Evolutionary conservation across 1,140 invertebrate species (phyloP).

Genomic region (Pomacea maculata): DNA sequence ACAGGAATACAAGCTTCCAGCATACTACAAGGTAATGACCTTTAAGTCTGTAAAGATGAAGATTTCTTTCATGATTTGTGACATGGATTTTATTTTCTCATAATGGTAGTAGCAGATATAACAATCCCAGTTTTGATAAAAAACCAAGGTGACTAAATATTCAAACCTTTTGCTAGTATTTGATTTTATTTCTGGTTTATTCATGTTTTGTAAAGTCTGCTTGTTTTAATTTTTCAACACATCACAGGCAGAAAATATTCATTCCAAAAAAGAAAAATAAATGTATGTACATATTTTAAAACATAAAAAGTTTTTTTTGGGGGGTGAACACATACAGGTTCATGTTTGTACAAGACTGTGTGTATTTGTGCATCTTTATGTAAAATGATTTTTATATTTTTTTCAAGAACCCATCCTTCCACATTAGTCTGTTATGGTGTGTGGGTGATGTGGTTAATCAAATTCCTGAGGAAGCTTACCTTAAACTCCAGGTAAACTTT

Average conservation of each 20-base stretch:
- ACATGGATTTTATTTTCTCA: neutral
- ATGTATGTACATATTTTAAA: too few relatives aligned
- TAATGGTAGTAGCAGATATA: neutral
- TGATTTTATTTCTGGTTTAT: too few relatives aligned
- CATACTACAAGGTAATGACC: slow-evolving; percentile 42
- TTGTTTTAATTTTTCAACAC: too few relatives aligned
- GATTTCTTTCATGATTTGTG: too few relatives aligned
- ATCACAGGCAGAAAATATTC: too few relatives aligned
- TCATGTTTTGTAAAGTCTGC: too few relatives aligned
- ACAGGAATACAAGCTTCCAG: slow-evolving; percentile 43
- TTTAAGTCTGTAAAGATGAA: too few relatives aligned
- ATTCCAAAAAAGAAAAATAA: too few relatives aligned
- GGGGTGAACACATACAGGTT: too few relatives aligned
- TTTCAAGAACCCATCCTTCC: slow-evolving; percentile 49
- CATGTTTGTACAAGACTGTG: too few relatives aligned
- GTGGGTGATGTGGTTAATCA: slow-evolving; percentile 34
- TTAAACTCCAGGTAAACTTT: slow-evolving; percentile 31
- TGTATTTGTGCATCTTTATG: neutral
- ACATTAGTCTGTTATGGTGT: slow-evolving; percentile 47
- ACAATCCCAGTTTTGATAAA: neutral
- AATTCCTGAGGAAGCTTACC: slow-evolving; percentile 18
- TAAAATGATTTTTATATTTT: slow-evolving; percentile 16
- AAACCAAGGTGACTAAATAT: neutral
- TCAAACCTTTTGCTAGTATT: too few relatives aligned
- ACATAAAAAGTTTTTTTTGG: too few relatives aligned